Evolutionary conservation across 1,140 invertebrate species (phyloP).

Genomic region (Cecropterus lyciades): DNA sequence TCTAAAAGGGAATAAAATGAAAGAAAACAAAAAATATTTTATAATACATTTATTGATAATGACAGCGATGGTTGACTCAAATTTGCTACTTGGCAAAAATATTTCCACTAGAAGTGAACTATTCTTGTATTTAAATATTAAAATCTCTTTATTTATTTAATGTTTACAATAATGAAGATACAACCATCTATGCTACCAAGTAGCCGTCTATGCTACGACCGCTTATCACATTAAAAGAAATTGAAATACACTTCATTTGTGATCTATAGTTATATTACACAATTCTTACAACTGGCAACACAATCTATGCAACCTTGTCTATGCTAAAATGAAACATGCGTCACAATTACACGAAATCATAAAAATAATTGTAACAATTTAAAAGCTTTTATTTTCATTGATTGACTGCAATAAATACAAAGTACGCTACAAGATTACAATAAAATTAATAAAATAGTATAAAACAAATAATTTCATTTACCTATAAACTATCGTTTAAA

Average conservation of each 20-base stretch:
- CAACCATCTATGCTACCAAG: constrained; percentile 75
- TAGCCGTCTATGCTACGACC: constrained; percentile 61
- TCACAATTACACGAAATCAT: constrained; percentile 55
- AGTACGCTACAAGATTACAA: constrained; percentile 59
- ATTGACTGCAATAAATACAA: constrained; percentile 81
- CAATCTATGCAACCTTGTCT: constrained; percentile 54
- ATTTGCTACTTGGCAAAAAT: constrained; percentile 82
- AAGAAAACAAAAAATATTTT: constrained; percentile 64
- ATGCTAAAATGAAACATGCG: constrained; percentile 57
- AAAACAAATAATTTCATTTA: constrained; percentile 80
- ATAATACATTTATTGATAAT: constrained; percentile 83
- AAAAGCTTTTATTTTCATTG: constrained; percentile 62
- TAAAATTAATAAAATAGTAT: constrained; percentile 63
- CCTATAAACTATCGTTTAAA: constrained; percentile 76
- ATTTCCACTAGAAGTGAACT: constrained; percentile 81
- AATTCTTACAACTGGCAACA: constrained; percentile 68
- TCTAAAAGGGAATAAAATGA: constrained; percentile 37
- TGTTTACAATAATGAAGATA: constrained; percentile 70
- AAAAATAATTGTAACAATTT: constrained; percentile 49
- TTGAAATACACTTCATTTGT: constrained; percentile 73
- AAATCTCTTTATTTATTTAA: constrained; percentile 72
- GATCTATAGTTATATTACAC: constrained; percentile 68
- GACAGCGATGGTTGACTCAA: constrained; percentile 82
- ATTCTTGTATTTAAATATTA: constrained; percentile 79
- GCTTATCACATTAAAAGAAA: constrained; percentile 66